Evolutionary conservation across 2,113 vertebrate genomes (phyloP).

Genomic region (Cisticola juncidis): DNA sequence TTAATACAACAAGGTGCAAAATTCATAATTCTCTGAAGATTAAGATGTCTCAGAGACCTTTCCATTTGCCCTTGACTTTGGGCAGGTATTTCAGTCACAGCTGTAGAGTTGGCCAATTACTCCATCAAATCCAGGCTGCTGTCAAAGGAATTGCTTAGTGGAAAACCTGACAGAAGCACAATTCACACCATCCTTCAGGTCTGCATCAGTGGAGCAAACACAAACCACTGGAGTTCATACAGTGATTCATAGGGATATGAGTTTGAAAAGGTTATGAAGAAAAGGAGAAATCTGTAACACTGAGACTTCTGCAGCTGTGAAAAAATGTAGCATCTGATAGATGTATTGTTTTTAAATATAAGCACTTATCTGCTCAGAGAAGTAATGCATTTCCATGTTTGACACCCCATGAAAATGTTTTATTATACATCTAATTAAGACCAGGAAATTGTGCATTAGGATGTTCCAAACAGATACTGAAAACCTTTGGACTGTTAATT

Average conservation of each 20-base stretch:
- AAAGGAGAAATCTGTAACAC: background rate
- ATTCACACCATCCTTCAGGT: background rate
- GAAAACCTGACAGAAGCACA: background rate
- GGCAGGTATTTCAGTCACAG: background rate
- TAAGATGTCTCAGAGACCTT: background rate
- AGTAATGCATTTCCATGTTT: background rate
- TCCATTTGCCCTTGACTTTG: background rate
- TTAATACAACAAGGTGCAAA: background rate
- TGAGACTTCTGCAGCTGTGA: background rate
- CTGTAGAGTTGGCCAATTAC: background rate
- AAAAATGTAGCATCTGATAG: background rate
- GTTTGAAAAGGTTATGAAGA: background rate
- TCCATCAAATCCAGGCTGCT: background rate
- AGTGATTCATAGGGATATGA: background rate
- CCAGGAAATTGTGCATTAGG: background rate
- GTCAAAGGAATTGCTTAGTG: background rate
- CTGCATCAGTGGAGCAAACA: background rate
- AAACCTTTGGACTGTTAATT: background rate
- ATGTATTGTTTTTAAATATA: background rate
- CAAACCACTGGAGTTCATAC: background rate
- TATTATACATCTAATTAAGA: background rate
- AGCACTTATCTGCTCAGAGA: background rate
- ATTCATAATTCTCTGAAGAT: background rate
- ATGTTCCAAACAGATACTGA: background rate
- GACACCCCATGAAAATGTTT: background rate